A percentile compares a stretch with the other conserved stretches of the same genome.
Evolutionary conservation across 2,113 vertebrate genomes (phyloP).

Genomic region (Dasypus novemcinctus): DNA sequence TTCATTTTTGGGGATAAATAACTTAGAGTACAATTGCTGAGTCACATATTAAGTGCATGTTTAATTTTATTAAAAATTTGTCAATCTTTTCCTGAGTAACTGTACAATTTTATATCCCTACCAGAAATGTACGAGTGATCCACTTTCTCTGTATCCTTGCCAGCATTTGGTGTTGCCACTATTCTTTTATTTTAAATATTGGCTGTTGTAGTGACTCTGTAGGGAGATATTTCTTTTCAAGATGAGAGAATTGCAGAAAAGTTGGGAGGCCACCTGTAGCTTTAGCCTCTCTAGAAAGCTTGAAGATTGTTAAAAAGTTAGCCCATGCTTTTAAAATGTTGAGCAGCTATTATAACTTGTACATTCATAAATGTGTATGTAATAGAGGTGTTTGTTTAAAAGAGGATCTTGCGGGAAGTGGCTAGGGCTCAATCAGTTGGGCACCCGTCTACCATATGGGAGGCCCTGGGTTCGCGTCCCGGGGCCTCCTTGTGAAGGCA

Average conservation of each 20-base stretch:
- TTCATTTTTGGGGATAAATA: conserved; percentile 20
- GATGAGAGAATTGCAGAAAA: neutral
- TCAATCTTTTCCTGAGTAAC: neutral
- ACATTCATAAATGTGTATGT: too few species aligned
- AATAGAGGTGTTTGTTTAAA: neutral
- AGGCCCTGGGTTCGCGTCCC: too few species aligned
- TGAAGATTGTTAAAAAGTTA: neutral
- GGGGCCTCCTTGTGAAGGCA: too few species aligned
- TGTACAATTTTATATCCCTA: neutral
- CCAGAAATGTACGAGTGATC: neutral
- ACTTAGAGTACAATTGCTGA: neutral
- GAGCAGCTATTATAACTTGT: neutral
- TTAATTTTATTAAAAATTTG: neutral
- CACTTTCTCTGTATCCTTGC: neutral
- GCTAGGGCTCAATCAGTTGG: too few species aligned
- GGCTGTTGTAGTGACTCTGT: neutral
- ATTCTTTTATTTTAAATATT: neutral
- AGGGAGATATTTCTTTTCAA: neutral
- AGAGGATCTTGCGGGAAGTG: too few species aligned
- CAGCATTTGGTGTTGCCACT: neutral
- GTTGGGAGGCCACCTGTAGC: neutral
- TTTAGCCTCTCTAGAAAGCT: neutral
- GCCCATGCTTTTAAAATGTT: neutral
- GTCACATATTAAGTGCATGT: neutral
- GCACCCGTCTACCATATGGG: too few species aligned